Evolutionary conservation across 2,113 vertebrate species (phyloP), one percentile per base, ranked within the genome.

Genomic region (Nibea albiflora): DNA sequence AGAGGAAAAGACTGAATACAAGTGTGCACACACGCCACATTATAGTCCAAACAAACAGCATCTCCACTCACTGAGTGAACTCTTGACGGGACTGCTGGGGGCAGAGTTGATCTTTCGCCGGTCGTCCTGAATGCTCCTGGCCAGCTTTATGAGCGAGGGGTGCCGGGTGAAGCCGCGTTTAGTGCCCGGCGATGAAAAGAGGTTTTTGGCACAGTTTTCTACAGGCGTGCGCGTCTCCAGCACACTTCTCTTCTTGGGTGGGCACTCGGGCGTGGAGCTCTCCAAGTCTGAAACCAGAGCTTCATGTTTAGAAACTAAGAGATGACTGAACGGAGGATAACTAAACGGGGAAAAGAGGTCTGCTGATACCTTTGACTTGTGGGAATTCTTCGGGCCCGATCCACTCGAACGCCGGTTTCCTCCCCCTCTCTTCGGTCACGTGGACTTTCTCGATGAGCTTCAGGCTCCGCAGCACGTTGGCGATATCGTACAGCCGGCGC

Each of bases 381-480:
- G 94, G 90, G 62, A 95, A 93, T 69, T 97, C 92, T 52, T 96
- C 94, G 0, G 97, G 97, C 46, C 98, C 97, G 4, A 95, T 97
- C 98, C 98, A 99, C 50, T 97, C 95, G 66, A 99, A 99, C n/a
- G 98, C 98, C n/a, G 97, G 96, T 79, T 99, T 99, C 91, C 96
- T 95, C 0, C 97, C 97, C 71, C 96, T 95, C 80, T 96, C 96
- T 50, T 99, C 98, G 0, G 96, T 97, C 52, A 99, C 95, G 0
- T 98, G 97, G 72, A 99, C 96, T 89, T 99, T 99, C 94, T 98
- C 96, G 71, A 99, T 98, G 65, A 99, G 96, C 73, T 97, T 94
- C 68, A 99, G 95, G 90, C 98, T 99, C 78, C 96, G 97, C 66
- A 99, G 95, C 72, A 99, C 97, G 56, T 99, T 99, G 1, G 98